Conservation (phyloP, 2,113 vertebrate genomes). For the Oreotrochilus melanogaster region DNA sequence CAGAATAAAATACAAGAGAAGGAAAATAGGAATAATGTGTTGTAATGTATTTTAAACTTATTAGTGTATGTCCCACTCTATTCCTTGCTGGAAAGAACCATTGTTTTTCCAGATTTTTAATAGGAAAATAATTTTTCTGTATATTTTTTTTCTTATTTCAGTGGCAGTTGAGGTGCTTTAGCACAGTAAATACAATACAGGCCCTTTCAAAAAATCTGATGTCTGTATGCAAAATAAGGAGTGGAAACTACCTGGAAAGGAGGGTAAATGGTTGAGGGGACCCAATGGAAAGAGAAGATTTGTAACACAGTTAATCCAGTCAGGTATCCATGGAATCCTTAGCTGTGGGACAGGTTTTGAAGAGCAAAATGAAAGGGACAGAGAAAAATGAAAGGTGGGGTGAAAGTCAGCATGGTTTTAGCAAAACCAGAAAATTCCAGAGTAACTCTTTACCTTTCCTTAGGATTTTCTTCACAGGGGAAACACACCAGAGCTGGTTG, state of each 20-base stretch:
- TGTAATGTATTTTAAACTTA: background rate
- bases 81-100: background rate
- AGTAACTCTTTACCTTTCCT: background rate
- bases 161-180: background rate
- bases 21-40: background rate
- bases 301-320: background rate
- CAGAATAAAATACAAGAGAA: background rate
- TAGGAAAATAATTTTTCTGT: background rate
- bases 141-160: background rate
- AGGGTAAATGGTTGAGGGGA: background rate
- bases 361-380: background rate
- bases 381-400: background rate
- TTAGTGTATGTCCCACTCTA: accelerated
- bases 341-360: background rate
- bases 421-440: background rate
- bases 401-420: background rate
- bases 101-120: background rate
- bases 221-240: background rate
- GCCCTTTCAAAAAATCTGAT: background rate
- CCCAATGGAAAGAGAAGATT: background rate
- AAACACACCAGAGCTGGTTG: background rate
- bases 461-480: background rate
- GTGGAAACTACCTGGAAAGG: background rate
- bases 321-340: background rate
- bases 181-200: background rate